Percentiles rank a stretch among this genome's conserved stretches.
These are phyloP conservation scores for Allobates femoralis DNA, from an alignment of 2,797 vertebrate species.

Conservation along the genomic window DNA sequence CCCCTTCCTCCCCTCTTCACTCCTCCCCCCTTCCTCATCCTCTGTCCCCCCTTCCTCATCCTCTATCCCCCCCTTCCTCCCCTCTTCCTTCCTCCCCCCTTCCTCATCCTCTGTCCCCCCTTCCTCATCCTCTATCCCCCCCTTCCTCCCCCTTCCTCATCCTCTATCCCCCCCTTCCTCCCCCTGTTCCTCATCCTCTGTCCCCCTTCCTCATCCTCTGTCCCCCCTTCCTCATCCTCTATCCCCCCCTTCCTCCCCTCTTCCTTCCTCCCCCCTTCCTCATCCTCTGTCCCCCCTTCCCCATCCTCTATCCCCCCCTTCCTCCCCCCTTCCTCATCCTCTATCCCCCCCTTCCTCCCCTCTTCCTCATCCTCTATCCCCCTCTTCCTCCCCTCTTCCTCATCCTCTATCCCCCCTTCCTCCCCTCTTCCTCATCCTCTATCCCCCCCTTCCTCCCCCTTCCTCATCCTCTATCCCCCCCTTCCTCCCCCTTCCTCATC, in stretches of 20 bases:
- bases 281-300: background rate
- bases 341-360: background rate
- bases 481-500: background rate
- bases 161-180: background rate
- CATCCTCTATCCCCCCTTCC: background rate
- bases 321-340: background rate
- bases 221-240: background rate
- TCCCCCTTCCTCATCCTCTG: background rate
- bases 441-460: background rate
- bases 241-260: background rate
- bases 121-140: background rate
- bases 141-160: background rate
- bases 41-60: background rate
- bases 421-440: background rate
- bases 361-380: too few relatives aligned
- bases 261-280: background rate
- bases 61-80: background rate
- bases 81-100: background rate
- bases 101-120: fast-evolving
- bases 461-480: background rate
- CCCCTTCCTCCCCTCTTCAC: background rate
- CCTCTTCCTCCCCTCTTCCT: too few relatives aligned
- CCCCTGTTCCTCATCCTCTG: background rate
- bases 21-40: background rate
- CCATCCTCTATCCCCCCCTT: background rate